Conservation (phyloP, 2,888 invertebrate species). For the Ischnus inquisitorius region DNA sequence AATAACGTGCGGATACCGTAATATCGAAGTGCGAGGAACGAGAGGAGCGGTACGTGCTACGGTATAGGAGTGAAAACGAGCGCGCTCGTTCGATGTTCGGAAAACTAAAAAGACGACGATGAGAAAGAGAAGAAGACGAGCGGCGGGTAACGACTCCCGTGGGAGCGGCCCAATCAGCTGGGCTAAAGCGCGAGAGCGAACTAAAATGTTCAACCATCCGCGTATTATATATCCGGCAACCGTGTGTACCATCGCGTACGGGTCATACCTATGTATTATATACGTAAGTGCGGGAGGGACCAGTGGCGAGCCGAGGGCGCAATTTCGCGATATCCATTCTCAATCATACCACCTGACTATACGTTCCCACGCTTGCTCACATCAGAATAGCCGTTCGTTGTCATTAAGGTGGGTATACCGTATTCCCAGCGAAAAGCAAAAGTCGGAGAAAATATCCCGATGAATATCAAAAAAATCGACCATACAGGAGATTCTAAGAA, state of each 20-base stretch:
- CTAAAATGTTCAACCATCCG: slow-evolving; percentile 75
- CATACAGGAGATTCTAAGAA: no score
- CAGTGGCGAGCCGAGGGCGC: background rate
- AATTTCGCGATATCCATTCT: slow-evolving; percentile 11
- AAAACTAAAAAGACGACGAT: slow-evolving; percentile 44
- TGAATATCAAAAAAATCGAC: no score
- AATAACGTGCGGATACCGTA: slow-evolving; percentile 14
- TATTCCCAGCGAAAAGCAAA: no score
- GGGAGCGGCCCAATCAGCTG: slow-evolving; percentile 82
- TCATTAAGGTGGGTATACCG: no score
- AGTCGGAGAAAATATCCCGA: no score
- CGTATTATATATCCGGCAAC: slow-evolving; percentile 20
- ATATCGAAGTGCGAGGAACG: slow-evolving; percentile 46
- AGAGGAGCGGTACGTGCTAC: background rate
- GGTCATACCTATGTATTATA: slow-evolving; percentile 1
- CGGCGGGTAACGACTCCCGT: slow-evolving; percentile 79
- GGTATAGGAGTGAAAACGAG: slow-evolving; percentile 44
- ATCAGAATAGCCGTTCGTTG: no score
- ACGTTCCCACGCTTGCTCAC: no score
- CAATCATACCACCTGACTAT: no score
- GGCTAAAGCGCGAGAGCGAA: slow-evolving; percentile 71
- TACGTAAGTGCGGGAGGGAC: background rate
- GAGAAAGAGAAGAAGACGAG: slow-evolving; percentile 68
- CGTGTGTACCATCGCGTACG: slow-evolving; percentile 10
- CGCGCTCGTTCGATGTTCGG: slow-evolving; percentile 43